Conservation (phyloP, 2,888 invertebrate genomes). For the Palloptera scutellata region DNA sequence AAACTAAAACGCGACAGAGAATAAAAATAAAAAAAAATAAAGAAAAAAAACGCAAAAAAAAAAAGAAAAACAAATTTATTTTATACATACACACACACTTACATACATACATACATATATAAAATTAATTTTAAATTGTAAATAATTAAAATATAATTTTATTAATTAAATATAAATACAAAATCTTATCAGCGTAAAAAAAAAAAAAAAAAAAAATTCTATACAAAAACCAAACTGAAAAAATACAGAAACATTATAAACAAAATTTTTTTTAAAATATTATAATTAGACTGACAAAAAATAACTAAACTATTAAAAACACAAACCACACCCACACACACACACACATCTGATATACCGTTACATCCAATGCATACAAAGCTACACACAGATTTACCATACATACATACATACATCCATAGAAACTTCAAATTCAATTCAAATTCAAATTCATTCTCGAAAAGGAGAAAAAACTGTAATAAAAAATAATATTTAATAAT, state of each 20-base stretch:
- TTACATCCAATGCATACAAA: too few species aligned
- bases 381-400: too few species aligned
- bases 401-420: neutral
- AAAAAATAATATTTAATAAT: too few species aligned
- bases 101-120: conserved; percentile 10
- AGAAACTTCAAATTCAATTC: neutral
- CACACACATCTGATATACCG: too few species aligned
- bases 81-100: conserved; percentile 13
- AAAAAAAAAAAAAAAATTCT: neutral
- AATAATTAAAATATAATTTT: neutral
- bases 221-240: neutral
- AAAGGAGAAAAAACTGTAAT: too few species aligned
- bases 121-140: neutral
- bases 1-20: neutral
- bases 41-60: neutral
- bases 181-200: too few species aligned
- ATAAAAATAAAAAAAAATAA: conserved; percentile 8
- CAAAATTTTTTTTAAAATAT: too few species aligned
- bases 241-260: too few species aligned
- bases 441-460: too few species aligned
- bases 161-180: neutral
- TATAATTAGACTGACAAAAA: too few species aligned
- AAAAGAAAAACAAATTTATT: neutral
- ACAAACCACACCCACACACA: too few species aligned
- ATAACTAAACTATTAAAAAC: too few species aligned